Base-by-base conservation (phyloP, 2,888 invertebrate genomes). In the Trichogramma evanescens region DNA sequence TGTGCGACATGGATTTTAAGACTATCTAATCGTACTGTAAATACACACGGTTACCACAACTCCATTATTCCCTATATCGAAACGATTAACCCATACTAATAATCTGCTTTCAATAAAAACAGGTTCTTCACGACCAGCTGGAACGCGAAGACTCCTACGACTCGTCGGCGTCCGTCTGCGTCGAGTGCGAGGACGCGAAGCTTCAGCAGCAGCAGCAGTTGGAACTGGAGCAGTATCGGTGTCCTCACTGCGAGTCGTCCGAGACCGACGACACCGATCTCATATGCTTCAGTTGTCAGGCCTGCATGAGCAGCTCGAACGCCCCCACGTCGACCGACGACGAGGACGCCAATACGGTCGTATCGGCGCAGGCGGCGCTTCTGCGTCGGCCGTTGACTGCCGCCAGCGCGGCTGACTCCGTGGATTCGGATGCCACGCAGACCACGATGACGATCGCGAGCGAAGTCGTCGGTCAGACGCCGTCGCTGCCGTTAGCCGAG, bases 231-330 rank as follows among this genome's bases (percentile, higher is more conserved):
- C 10, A 57, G 8, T 59, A 55, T 4, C 65, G 62, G 43, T 70
- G 71, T 55, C 64, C 67, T 1, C 75, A 71, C 50, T 75, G 75
- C 53, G 67, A 10, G 48, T 13, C 6, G 10, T 13, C 10, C 54
- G 63, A 71, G 56, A 66, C 71, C 42, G 72, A 71, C 49, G 71
- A 71, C 58, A 66, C 70, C 7, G 75, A 77, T 63, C 68, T 77
- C 5, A 77, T 77, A 57, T 77, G 77, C 63, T 77, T 77, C 62
- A 71, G 71, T 8, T 77, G 77, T 51, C 74, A 75, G 58, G 74
- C 67, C 71, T 69, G 42, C 74, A 74, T 59, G 74, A 76, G 7
- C 70, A 67, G 6, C 66, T 59, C 38, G 66, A 67, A 7, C 64
- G 61, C 10, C 8, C 10, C 44, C 10, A 7, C 52, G 10, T 53